phyloP scores from a whole-genome alignment of 2,888 invertebrate species.

The Cheilosia scutellata region DNA sequence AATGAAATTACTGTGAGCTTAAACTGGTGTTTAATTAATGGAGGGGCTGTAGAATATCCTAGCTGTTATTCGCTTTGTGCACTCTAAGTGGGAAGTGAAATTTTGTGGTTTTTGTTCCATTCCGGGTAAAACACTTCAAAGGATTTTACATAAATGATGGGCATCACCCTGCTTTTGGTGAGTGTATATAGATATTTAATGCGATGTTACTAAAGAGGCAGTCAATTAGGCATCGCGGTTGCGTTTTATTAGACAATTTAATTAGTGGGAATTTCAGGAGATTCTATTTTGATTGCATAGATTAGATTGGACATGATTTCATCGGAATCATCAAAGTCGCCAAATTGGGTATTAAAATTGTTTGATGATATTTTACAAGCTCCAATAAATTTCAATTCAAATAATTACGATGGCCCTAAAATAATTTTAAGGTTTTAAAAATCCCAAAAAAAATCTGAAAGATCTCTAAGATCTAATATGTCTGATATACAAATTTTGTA shows the following conservation, averaged over 20 bases:
- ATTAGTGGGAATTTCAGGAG: background rate
- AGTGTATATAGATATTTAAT: constrained; percentile 29
- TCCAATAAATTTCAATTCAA: too few relatives aligned
- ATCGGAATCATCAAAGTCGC: too few relatives aligned
- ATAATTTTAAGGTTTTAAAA: too few relatives aligned
- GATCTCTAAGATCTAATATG: too few relatives aligned
- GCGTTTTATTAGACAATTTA: constrained; percentile 18
- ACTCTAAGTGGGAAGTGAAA: constrained; percentile 19
- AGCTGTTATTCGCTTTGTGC: constrained; percentile 32
- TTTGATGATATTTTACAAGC: background rate
- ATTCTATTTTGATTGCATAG: background rate
- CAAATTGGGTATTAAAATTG: background rate
- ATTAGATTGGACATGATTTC: background rate
- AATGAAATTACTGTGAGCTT: constrained; percentile 73
- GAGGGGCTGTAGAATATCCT: constrained; percentile 2
- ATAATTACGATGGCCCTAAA: too few relatives aligned
- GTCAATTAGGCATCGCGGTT: constrained; percentile 31
- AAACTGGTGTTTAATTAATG: constrained; percentile 70
- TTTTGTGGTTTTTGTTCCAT: constrained; percentile 53
- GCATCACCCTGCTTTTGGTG: constrained; percentile 22
- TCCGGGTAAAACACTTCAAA: constrained; percentile 59
- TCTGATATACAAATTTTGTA: too few relatives aligned
- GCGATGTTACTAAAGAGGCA: constrained; percentile 30
- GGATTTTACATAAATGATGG: constrained; percentile 42
- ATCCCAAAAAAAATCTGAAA: too few relatives aligned